Conservation (phyloP, 2,888 invertebrate genomes). For the Conomelus anceps region DNA sequence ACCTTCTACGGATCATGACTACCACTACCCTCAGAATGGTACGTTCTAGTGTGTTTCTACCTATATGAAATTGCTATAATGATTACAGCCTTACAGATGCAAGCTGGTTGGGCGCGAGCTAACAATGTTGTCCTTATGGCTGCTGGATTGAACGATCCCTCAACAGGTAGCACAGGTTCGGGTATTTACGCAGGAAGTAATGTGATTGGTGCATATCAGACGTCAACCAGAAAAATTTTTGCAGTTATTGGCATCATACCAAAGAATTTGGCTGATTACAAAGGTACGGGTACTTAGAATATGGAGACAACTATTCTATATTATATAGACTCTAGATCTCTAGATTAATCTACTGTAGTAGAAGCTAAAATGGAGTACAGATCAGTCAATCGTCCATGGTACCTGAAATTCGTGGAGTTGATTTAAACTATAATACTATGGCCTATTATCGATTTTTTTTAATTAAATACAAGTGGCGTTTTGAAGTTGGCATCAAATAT, state of each 20-base stretch:
- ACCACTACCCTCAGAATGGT: no score
- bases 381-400: no score
- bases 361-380: no score
- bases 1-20: no score
- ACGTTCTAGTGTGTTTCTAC: background rate
- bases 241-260: background rate
- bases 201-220: background rate
- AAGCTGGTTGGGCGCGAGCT: slow-evolving; percentile 45
- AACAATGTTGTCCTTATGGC: slow-evolving; percentile 47
- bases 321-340: no score
- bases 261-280: background rate
- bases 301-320: no score
- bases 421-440: no score
- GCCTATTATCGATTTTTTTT: no score
- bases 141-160: slow-evolving; percentile 45
- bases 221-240: background rate
- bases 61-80: background rate
- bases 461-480: no score
- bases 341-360: no score
- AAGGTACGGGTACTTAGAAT: background rate
- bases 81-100: slow-evolving; percentile 41
- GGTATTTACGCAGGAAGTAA: slow-evolving; percentile 45
- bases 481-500: no score
- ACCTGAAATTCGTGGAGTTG: no score
- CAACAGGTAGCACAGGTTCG: slow-evolving; percentile 43